Percentiles rank a stretch among this genome's conserved stretches.
Conservation (phyloP, 2,888 invertebrate species). For the Erpobdella octoculata region DNA sequence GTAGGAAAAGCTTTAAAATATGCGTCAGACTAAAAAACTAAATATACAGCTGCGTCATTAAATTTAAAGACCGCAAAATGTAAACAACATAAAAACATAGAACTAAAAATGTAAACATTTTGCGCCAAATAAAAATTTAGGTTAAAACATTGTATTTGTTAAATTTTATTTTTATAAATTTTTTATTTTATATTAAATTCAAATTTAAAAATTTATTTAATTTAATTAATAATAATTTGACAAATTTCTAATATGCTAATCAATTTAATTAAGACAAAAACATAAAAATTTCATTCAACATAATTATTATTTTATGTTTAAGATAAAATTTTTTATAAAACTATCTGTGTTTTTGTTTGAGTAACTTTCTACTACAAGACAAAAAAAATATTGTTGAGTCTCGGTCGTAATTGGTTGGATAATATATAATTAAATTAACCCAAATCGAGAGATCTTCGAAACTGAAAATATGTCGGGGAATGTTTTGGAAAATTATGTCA, state of each 20-base stretch:
- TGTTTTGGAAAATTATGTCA: slow-evolving; percentile 25
- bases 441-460: too few species aligned
- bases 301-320: too few species aligned
- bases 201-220: not conserved
- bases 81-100: not conserved
- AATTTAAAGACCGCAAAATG: not conserved
- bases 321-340: too few species aligned
- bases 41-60: slow-evolving; percentile 5
- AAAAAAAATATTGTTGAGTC: too few species aligned
- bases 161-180: not conserved
- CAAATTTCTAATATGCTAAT: not conserved
- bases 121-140: not conserved
- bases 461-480: slow-evolving; percentile 17
- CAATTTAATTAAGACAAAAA: not conserved
- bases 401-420: too few species aligned
- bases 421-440: too few species aligned
- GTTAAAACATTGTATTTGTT: not conserved
- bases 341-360: too few species aligned
- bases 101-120: not conserved
- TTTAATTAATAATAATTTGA: not conserved
- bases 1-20: too few species aligned
- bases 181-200: not conserved
- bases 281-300: slow-evolving; percentile 4
- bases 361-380: too few species aligned
- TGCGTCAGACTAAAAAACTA: not conserved